Evolutionary conservation across 2,113 vertebrate genomes (phyloP), one percentile per base, ranked within the genome.

Genomic region (Cynoglossus semilaevis): DNA sequence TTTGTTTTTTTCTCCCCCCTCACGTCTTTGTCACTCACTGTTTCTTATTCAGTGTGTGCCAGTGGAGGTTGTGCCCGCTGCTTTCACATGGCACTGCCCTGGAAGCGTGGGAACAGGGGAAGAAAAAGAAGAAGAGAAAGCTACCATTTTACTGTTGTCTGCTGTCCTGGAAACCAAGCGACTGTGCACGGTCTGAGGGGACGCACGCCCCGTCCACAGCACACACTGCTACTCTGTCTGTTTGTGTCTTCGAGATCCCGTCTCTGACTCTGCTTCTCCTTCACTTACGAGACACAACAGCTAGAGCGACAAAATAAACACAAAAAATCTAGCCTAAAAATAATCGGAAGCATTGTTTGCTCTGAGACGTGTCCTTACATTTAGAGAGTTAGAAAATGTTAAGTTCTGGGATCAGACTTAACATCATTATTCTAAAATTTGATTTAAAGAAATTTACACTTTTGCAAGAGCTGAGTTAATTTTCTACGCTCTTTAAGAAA

Each of bases 131-230:
- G 14, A 15, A 7, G 54, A 22, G 16, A 2, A 70, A 54, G 42
- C 68, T 42, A 65, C 61, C 62, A 54, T 57, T 78, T 64, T 70
- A 59, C 55, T 53, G 70, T 47, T 11, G 72, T 82, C 82, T 82
- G 80, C 76, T 82, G 65, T 70, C 79, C 74, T 75, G 74, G 80
- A 63, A 85, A 85, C 82, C 58, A 47, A 69, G 45, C 58, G 63
- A 70, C 19, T 57, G 57, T 29, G 22, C 29, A 8, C 51, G 53
- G 69, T 70, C 51, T 67, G 60, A 73, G 63, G 51, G 67, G 57
- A 48, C 55, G 13, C n/a, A 63, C 4, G 11, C 4, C 8, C 11
- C 38, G 14, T 11, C 14, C 4, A 41, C 10, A 41, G 38, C 14
- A 14, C 10, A 13, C 11, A 41, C 8, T 10, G 38, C 13, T 13